Conservation (phyloP, 2,797 vertebrate species). For the Enteromius unitaeniatus region DNA sequence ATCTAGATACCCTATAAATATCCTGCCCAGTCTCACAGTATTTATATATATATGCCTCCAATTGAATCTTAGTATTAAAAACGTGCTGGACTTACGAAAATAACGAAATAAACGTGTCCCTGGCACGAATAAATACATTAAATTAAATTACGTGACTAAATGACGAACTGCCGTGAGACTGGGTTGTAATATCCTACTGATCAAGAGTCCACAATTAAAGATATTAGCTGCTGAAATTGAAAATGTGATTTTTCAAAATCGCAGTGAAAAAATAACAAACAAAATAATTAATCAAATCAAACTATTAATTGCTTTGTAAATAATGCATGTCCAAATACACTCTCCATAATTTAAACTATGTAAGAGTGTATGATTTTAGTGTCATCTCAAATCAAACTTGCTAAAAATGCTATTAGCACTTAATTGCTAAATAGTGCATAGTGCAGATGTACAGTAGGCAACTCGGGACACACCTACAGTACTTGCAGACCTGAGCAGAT, state of each 20-base stretch:
- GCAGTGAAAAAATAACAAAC: background rate
- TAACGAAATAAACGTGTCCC: too few species aligned
- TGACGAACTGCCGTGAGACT: too few species aligned
- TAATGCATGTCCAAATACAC: background rate
- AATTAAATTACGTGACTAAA: too few species aligned
- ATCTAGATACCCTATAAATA: background rate
- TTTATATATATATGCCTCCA: too few species aligned
- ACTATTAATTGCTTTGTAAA: background rate
- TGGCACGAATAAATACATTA: too few species aligned
- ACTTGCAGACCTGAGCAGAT: background rate
- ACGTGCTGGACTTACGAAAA: too few species aligned
- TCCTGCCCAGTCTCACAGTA: too few species aligned
- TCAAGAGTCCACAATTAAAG: background rate
- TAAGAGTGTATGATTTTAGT: too few species aligned
- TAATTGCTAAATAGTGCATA: background rate
- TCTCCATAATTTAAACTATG: too few species aligned
- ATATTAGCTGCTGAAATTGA: background rate
- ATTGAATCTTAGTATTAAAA: too few species aligned
- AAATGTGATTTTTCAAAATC: background rate
- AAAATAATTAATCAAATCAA: background rate
- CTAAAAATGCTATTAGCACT: background rate
- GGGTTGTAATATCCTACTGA: background rate
- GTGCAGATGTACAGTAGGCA: background rate
- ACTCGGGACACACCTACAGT: background rate
- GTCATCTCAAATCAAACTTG: background rate